phyloP scores from a whole-genome alignment of 2,888 invertebrate genomes.

The Drosophila siamana region DNA sequence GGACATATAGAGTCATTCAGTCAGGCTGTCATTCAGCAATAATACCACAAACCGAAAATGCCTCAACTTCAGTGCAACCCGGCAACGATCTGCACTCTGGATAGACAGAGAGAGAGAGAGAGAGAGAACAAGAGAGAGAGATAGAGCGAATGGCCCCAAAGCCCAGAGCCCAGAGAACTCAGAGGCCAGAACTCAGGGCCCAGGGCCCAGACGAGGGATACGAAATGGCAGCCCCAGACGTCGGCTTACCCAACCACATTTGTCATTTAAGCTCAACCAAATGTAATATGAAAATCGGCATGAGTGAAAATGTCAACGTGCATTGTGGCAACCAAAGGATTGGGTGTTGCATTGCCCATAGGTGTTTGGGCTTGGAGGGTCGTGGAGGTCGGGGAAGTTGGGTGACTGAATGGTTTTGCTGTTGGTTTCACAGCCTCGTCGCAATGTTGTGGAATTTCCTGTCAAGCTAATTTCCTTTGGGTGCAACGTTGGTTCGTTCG shows the following conservation, averaged over 20 bases:
- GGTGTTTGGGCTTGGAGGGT: conserved; percentile 24
- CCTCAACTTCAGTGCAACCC: conserved; percentile 64
- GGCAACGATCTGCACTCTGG: conserved; percentile 41
- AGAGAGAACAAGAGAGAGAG: not conserved
- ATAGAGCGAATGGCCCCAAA: not conserved
- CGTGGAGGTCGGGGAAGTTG: not conserved
- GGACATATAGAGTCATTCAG: conserved; percentile 50
- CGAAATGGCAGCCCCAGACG: conserved; percentile 62
- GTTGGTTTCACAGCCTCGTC: conserved; percentile 52
- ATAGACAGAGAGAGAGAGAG: not conserved
- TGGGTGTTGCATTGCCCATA: conserved; percentile 26
- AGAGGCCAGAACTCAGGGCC: not conserved
- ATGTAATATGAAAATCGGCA: conserved; percentile 78
- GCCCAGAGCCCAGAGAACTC: conserved; percentile 1
- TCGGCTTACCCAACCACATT: conserved; percentile 77
- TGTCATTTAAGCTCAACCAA: conserved; percentile 79
- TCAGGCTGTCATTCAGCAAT: conserved; percentile 64
- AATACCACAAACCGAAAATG: conserved; percentile 71
- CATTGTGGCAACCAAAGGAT: conserved; percentile 49
- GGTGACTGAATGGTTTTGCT: conserved; percentile 39
- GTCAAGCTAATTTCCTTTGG: conserved; percentile 83
- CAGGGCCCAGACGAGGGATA: conserved; percentile 15
- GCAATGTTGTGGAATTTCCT: conserved; percentile 79
- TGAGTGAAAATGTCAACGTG: conserved; percentile 75
- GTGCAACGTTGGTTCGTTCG: conserved; percentile 57